phyloP scores from a whole-genome alignment of 2,888 invertebrate species.

The Meiosimyza decipiens region DNA sequence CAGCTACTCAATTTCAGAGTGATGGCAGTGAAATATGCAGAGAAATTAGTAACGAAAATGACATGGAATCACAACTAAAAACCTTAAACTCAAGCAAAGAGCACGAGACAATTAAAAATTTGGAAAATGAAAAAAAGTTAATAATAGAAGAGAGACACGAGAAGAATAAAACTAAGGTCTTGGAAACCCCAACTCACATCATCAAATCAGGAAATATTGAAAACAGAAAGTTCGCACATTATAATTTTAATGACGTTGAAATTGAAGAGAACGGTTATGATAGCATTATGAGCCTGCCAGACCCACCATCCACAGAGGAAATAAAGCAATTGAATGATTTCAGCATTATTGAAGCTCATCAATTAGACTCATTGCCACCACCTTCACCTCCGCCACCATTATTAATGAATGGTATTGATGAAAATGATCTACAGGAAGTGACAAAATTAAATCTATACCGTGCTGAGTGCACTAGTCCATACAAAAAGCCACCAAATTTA shows the following conservation, averaged over 20 bases:
- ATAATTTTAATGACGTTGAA: background rate
- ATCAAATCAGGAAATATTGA: no score
- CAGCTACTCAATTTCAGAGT: conserved; percentile 21
- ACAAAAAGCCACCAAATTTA: background rate
- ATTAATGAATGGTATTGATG: conserved; percentile 16
- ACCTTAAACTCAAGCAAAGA: background rate
- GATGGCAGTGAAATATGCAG: background rate
- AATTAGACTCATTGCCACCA: conserved; percentile 65
- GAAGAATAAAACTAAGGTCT: no score
- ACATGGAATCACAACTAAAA: background rate
- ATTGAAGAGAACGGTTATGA: conserved; percentile 55
- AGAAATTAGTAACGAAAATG: background rate
- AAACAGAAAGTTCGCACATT: no score
- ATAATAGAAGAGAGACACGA: no score
- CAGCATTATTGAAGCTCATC: conserved; percentile 58
- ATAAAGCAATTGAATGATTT: conserved; percentile 63
- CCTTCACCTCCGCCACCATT: conserved; percentile 59
- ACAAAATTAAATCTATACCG: conserved; percentile 27
- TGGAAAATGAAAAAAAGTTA: no score
- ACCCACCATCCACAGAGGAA: conserved; percentile 65
- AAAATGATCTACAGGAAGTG: conserved; percentile 39
- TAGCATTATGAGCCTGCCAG: conserved; percentile 65
- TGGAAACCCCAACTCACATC: no score
- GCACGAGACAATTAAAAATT: no score
- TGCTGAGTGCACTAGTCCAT: background rate